Evolutionary conservation across 2,113 vertebrate species (phyloP).

Genomic region (Pedionomus torquatus): DNA sequence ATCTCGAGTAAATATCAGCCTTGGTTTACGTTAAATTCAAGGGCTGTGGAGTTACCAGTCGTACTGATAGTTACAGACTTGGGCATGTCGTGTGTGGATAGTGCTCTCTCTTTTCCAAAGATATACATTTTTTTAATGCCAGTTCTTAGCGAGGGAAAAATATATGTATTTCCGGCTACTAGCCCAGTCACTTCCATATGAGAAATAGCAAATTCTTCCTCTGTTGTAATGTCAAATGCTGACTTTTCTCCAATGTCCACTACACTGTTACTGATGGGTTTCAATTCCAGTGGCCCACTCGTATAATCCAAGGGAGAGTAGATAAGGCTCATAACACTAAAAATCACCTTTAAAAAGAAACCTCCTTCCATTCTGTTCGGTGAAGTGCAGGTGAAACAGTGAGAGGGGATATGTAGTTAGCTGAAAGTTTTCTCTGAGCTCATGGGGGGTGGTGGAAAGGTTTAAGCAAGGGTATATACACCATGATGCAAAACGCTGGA

Average conservation of each 20-base stretch:
- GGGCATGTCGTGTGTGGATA: background rate
- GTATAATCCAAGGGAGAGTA: background rate
- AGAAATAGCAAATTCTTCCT: background rate
- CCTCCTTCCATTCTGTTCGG: background rate
- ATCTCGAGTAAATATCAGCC: background rate
- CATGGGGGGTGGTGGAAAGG: background rate
- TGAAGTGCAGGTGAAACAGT: background rate
- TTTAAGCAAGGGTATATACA: background rate
- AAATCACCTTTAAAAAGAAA: background rate
- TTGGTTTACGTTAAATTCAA: background rate
- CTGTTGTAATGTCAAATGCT: background rate
- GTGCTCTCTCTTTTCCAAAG: background rate
- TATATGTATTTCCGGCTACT: background rate
- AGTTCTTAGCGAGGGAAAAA: background rate
- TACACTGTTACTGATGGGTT: background rate
- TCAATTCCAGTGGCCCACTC: background rate
- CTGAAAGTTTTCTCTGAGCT: background rate
- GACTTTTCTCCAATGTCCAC: background rate
- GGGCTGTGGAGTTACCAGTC: background rate
- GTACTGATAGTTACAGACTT: background rate
- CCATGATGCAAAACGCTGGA: background rate
- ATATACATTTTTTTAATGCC: background rate
- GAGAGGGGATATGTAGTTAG: background rate
- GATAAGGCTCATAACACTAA: background rate
- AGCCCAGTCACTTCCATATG: background rate